phyloP scores from a whole-genome alignment of 2,888 invertebrate genomes.

The Tromatobia lineatoria region DNA sequence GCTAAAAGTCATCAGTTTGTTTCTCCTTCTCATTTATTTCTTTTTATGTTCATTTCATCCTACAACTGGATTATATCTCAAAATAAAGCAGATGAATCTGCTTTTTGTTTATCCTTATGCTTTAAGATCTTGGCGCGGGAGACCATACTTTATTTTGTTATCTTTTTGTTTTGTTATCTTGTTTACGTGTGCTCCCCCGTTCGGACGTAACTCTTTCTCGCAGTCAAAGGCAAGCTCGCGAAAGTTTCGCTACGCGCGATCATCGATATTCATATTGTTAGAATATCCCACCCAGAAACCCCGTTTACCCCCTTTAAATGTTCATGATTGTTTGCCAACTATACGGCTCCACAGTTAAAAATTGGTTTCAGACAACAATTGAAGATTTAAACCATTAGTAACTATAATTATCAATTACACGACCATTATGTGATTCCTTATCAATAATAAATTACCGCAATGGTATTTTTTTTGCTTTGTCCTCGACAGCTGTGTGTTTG shows the following conservation, averaged over 20 bases:
- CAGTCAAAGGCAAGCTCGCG: slow-evolving; percentile 68
- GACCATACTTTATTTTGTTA: slow-evolving; percentile 74
- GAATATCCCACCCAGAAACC: not conserved
- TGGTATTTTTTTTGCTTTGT: slow-evolving; percentile 73
- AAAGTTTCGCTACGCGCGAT: slow-evolving; percentile 60
- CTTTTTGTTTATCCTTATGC: slow-evolving; percentile 75
- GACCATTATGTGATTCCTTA: slow-evolving; percentile 81
- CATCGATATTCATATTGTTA: slow-evolving; percentile 60
- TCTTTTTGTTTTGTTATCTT: slow-evolving; percentile 70
- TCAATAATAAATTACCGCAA: slow-evolving; percentile 80
- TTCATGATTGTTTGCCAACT: slow-evolving; percentile 67
- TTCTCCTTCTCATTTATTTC: slow-evolving; percentile 68
- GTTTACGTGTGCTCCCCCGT: slow-evolving; percentile 70
- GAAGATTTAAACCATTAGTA: slow-evolving; percentile 84
- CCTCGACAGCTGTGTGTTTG: slow-evolving; percentile 75
- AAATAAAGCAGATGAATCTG: slow-evolving; percentile 79
- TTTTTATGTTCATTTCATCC: slow-evolving; percentile 66
- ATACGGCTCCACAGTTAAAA: slow-evolving; percentile 75
- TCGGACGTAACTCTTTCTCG: slow-evolving; percentile 69
- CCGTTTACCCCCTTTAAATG: slow-evolving; percentile 57
- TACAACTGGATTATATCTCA: slow-evolving; percentile 79
- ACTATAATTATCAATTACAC: slow-evolving; percentile 83
- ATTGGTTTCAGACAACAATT: slow-evolving; percentile 83
- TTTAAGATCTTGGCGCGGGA: slow-evolving; percentile 79
- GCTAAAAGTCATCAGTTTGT: slow-evolving; percentile 74